These are phyloP conservation scores for Acleris cristana DNA, from an alignment of 2,888 invertebrate genomes.

Conservation along the genomic window DNA sequence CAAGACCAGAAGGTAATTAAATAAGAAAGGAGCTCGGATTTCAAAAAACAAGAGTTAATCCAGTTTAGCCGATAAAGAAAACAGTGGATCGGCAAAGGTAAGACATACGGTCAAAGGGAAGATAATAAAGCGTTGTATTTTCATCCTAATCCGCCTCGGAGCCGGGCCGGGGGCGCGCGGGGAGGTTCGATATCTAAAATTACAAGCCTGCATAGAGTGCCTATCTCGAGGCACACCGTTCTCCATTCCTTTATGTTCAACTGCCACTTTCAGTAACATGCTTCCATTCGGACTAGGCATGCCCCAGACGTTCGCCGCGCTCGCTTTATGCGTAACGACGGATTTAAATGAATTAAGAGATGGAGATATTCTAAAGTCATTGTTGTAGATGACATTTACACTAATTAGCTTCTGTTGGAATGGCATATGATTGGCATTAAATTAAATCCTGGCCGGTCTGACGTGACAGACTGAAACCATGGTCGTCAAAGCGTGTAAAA, in stretches of 20 bases:
- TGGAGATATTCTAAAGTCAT: conserved; percentile 30
- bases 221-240: conserved; percentile 73
- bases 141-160: conserved; percentile 76
- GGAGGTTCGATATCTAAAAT: conserved; percentile 80
- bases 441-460: conserved; percentile 20
- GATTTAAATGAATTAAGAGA: conserved; percentile 56
- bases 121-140: conserved; percentile 80
- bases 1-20: conserved; percentile 51
- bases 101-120: conserved; percentile 78
- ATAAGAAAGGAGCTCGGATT: conserved; percentile 54
- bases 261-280: conserved; percentile 75
- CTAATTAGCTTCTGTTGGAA: conserved; percentile 26
- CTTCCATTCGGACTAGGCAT: conserved; percentile 68
- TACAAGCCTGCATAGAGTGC: conserved; percentile 77
- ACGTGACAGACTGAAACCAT: conserved; percentile 57
- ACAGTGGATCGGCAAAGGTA: conserved; percentile 65
- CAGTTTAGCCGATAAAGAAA: conserved; percentile 58
- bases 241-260: conserved; percentile 75
- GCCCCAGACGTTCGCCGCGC: conserved; percentile 57
- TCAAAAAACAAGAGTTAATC: conserved; percentile 62
- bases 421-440: conserved; percentile 24
- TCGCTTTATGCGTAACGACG: conserved; percentile 63
- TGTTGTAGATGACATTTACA: conserved; percentile 25
- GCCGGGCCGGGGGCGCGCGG: conserved; percentile 61
- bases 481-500: conserved; percentile 51